These are phyloP conservation scores for Trogon surrucura DNA, from an alignment of 2,113 vertebrate genomes.

Conservation along the genomic window DNA sequence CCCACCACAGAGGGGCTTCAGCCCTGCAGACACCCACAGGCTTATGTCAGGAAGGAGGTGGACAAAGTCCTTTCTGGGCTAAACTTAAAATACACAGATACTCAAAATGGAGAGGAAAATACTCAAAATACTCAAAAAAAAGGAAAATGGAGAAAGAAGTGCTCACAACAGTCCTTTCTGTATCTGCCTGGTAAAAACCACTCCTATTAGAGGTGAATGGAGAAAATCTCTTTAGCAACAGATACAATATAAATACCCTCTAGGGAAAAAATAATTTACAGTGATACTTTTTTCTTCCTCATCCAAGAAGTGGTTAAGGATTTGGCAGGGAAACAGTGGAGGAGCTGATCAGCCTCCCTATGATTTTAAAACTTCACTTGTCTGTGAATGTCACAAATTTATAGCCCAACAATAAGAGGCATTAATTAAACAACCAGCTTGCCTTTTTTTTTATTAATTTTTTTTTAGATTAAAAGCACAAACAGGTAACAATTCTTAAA, in stretches of 20 bases:
- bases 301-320: conserved; percentile 1
- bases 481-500: neutral
- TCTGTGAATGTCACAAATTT: neutral
- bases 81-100: neutral
- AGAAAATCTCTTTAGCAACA: conserved; percentile 24
- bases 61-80: neutral
- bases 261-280: neutral
- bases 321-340: conserved; percentile 27
- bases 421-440: neutral
- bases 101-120: neutral
- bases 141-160: neutral
- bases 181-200: neutral
- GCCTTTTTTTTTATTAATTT: neutral
- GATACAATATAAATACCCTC: neutral
- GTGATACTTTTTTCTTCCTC: neutral
- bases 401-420: neutral
- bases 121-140: neutral
- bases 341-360: neutral
- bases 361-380: neutral
- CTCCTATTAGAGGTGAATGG: neutral
- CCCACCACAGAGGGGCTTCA: fast-evolving
- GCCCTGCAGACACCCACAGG: neutral
- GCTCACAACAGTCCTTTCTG: neutral
- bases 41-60: neutral
- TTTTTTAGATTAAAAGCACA: neutral